These are phyloP conservation scores for Amaurobius ferox DNA, from an alignment of 2,888 invertebrate species.

Conservation along the genomic window DNA sequence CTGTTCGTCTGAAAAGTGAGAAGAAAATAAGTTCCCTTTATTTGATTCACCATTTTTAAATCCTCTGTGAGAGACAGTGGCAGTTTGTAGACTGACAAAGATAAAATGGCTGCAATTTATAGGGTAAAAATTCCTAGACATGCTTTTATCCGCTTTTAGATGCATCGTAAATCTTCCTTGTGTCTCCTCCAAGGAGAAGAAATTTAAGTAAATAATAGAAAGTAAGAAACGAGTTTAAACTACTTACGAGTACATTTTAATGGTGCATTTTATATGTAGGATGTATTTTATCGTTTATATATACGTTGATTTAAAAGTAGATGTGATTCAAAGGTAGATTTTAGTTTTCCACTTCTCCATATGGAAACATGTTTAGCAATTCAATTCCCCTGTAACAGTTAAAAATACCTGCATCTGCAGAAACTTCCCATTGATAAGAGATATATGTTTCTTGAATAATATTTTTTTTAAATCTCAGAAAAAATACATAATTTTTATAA, in stretches of 20 bases:
- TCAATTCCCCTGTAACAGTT: too few relatives aligned
- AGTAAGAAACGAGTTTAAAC: background rate
- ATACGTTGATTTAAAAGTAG: too few relatives aligned
- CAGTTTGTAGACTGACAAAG: slow-evolving; percentile 1
- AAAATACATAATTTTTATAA: too few relatives aligned
- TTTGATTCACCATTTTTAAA: background rate
- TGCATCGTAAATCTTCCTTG: slow-evolving; percentile 1
- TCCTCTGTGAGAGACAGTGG: background rate
- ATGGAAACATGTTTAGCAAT: too few relatives aligned
- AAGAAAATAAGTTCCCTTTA: background rate
- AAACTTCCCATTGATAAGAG: too few relatives aligned
- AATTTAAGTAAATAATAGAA: background rate
- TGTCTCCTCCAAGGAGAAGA: background rate
- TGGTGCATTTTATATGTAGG: background rate
- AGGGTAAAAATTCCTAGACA: background rate
- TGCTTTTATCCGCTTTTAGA: background rate
- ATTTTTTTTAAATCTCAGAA: too few relatives aligned
- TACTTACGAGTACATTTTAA: background rate
- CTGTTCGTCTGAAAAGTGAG: background rate
- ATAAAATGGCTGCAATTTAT: background rate
- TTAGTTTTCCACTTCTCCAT: too few relatives aligned
- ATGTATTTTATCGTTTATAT: too few relatives aligned
- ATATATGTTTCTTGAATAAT: too few relatives aligned
- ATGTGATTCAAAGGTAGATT: too few relatives aligned
- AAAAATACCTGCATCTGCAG: too few relatives aligned